These are phyloP conservation scores for Blera fallax DNA, from an alignment of 2,888 invertebrate species.

Conservation along the genomic window DNA sequence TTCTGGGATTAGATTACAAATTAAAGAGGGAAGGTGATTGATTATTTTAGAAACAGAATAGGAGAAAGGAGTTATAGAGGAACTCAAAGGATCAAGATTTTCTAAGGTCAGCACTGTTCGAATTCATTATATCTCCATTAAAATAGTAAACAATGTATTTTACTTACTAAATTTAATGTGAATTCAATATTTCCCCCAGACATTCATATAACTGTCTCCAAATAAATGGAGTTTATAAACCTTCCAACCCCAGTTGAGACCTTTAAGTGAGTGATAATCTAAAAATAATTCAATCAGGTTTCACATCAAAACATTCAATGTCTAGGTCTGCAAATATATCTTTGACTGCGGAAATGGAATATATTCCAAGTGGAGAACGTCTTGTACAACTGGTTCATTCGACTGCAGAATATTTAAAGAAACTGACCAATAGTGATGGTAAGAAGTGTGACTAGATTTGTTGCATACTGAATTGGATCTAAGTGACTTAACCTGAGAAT, in stretches of 20 bases:
- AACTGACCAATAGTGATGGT: constrained; percentile 29
- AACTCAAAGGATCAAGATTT: too few species aligned
- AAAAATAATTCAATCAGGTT: neutral
- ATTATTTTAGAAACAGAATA: too few species aligned
- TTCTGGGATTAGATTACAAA: too few species aligned
- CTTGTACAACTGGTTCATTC: neutral
- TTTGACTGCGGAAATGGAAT: neutral
- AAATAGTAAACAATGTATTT: neutral
- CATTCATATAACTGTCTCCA: neutral
- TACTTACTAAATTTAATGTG: neutral
- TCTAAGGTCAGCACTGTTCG: too few species aligned
- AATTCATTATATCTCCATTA: too few species aligned
- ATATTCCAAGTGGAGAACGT: constrained; percentile 9
- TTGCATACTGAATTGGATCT: neutral
- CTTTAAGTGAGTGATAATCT: neutral
- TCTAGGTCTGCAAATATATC: neutral
- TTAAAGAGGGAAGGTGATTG: too few species aligned
- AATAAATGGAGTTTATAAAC: constrained; percentile 12
- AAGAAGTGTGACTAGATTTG: neutral
- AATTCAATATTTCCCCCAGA: neutral
- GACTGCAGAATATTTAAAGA: constrained; percentile 21
- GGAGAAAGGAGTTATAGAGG: too few species aligned
- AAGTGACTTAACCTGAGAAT: neutral
- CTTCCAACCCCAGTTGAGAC: neutral
- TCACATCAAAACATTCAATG: too few species aligned